phyloP scores from a whole-genome alignment of 2,888 invertebrate species.

The Diplolepis rosae region DNA sequence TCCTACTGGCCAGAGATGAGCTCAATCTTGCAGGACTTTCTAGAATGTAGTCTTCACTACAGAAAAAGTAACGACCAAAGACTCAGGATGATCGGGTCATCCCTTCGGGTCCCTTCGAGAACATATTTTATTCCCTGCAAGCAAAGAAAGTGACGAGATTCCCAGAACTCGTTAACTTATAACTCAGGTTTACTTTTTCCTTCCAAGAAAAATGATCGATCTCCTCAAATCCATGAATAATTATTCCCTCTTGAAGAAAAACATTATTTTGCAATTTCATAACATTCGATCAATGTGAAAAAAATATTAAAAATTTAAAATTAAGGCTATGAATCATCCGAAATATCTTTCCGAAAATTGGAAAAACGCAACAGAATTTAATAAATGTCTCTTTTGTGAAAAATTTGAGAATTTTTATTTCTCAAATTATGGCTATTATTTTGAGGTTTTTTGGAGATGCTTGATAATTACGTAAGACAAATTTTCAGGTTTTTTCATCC shows the following conservation, averaged over 20 bases:
- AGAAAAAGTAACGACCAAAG: not conserved
- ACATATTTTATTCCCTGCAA: conserved; percentile 11
- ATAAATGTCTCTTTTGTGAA: too few relatives aligned
- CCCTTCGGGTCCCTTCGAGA: not conserved
- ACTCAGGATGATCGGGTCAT: not conserved
- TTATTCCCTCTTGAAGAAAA: not conserved
- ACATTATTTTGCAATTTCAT: conserved; percentile 7
- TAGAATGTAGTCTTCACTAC: not conserved
- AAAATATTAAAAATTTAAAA: not conserved
- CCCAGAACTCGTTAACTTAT: conserved; percentile 18
- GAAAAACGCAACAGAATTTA: too few relatives aligned
- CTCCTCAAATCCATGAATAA: conserved; percentile 5
- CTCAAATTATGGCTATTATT: too few relatives aligned
- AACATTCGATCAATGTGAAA: not conserved
- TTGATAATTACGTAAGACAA: too few relatives aligned
- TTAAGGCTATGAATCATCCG: not conserved
- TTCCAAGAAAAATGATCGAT: conserved; percentile 3
- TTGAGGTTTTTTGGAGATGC: too few relatives aligned
- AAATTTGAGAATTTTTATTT: too few relatives aligned
- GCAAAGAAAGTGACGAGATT: conserved; percentile 8
- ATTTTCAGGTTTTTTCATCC: too few relatives aligned
- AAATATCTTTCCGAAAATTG: too few relatives aligned
- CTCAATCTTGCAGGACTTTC: not conserved
- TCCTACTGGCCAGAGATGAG: not conserved
- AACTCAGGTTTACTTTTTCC: conserved; percentile 7